These are phyloP conservation scores for Enteromius thamalakanensis DNA, from an alignment of 2,797 vertebrate genomes.

Conservation along the genomic window DNA sequence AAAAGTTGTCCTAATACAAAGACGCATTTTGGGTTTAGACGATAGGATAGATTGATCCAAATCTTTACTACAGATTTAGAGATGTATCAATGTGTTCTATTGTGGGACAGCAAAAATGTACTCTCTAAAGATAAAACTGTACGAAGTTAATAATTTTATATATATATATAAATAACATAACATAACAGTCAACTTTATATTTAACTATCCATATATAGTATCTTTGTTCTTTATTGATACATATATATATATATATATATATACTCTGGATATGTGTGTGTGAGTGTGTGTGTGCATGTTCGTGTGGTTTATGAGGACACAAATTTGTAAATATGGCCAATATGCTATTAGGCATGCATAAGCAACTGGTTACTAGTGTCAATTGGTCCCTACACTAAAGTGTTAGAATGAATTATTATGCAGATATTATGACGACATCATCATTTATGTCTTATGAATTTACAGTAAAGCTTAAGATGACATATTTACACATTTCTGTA, in stretches of 20 bases:
- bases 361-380: not conserved
- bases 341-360: not conserved
- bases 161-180: too few relatives aligned
- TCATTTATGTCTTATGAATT: not conserved
- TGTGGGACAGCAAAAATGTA: too few relatives aligned
- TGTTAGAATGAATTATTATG: not conserved
- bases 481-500: not conserved
- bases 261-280: not conserved
- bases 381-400: not conserved
- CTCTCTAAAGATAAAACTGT: too few relatives aligned
- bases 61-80: too few relatives aligned
- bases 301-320: too few relatives aligned
- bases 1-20: too few relatives aligned
- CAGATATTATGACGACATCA: not conserved
- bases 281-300: not conserved
- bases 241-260: not conserved
- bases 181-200: too few relatives aligned
- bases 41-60: too few relatives aligned
- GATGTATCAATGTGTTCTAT: too few relatives aligned
- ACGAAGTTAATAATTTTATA: too few relatives aligned
- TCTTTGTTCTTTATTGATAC: not conserved
- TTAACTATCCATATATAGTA: too few relatives aligned
- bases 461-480: not conserved
- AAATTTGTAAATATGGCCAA: not conserved
- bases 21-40: too few relatives aligned